Conservation (phyloP, 1,140 invertebrate genomes). For the Drosophila quadrilineata region DNA sequence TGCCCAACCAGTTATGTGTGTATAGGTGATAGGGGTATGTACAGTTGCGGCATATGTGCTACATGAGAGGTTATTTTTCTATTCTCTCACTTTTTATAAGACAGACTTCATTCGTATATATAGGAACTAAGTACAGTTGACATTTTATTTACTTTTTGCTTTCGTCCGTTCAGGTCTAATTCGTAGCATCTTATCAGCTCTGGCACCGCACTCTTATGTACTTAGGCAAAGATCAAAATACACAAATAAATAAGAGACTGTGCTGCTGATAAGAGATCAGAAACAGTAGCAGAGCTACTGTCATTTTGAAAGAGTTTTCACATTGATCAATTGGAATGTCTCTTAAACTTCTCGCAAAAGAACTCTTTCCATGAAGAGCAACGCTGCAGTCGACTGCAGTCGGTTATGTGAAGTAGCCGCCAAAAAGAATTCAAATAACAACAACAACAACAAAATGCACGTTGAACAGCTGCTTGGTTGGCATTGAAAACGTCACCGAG, state of each 20-base stretch:
- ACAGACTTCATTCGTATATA: background rate
- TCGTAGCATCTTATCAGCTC: conserved; percentile 1
- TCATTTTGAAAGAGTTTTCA: too few relatives aligned
- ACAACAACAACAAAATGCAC: conserved; percentile 23
- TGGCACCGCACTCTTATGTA: conserved; percentile 4
- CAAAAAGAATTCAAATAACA: conserved; percentile 9
- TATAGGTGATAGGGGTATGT: conserved; percentile 7
- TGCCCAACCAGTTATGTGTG: conserved; percentile 24
- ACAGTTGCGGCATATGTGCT: background rate
- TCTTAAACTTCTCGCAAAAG: too few relatives aligned
- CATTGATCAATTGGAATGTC: background rate
- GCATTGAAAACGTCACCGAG: conserved; percentile 59
- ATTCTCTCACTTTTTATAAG: background rate
- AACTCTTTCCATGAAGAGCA: too few relatives aligned
- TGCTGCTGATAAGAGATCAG: background rate
- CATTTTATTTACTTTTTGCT: background rate
- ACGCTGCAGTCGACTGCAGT: background rate
- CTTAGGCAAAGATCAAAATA: background rate
- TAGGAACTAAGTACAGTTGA: background rate
- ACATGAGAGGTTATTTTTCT: too few relatives aligned
- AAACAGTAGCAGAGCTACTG: too few relatives aligned
- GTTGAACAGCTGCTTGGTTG: conserved; percentile 70
- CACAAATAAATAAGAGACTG: background rate
- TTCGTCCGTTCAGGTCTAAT: too few relatives aligned
- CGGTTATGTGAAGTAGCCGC: conserved; percentile 3